Conservation (phyloP, 2,888 invertebrate species). For the Electrophaes corylata region DNA sequence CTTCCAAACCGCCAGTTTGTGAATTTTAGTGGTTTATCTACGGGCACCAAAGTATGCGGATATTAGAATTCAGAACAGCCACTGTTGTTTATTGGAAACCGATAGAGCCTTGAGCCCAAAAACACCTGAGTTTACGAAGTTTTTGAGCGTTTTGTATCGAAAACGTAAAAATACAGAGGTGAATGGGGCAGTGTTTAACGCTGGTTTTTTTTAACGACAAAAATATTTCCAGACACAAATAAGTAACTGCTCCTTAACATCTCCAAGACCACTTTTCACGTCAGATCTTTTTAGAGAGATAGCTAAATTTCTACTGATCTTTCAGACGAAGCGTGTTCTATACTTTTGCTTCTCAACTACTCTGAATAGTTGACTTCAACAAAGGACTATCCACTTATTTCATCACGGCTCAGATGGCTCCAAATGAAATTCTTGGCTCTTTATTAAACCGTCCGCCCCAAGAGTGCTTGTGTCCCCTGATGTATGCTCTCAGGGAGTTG, state of each 20-base stretch:
- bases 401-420: not conserved
- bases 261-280: not conserved
- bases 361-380: not conserved
- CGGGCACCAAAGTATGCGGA: slow-evolving; percentile 1
- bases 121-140: slow-evolving; percentile 2
- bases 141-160: not conserved
- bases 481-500: slow-evolving; percentile 18
- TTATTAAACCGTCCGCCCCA: slow-evolving; percentile 24
- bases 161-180: not conserved
- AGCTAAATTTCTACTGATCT: not conserved
- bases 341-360: not conserved
- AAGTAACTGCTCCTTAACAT: not conserved
- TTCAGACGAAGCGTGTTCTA: not conserved
- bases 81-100: slow-evolving; percentile 20
- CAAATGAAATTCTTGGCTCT: slow-evolving; percentile 9
- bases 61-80: slow-evolving; percentile 5
- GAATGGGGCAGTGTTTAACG: not conserved
- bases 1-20: slow-evolving; percentile 1
- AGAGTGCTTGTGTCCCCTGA: slow-evolving; percentile 7
- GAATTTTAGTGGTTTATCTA: slow-evolving; percentile 11
- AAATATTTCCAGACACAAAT: not conserved
- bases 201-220: not conserved
- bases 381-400: not conserved
- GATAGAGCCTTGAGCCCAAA: slow-evolving; percentile 12
- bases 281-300: not conserved